Evolutionary conservation across 2,888 invertebrate species (phyloP), one percentile per base, ranked within the genome.

Genomic region (Scaeva pyrastri): DNA sequence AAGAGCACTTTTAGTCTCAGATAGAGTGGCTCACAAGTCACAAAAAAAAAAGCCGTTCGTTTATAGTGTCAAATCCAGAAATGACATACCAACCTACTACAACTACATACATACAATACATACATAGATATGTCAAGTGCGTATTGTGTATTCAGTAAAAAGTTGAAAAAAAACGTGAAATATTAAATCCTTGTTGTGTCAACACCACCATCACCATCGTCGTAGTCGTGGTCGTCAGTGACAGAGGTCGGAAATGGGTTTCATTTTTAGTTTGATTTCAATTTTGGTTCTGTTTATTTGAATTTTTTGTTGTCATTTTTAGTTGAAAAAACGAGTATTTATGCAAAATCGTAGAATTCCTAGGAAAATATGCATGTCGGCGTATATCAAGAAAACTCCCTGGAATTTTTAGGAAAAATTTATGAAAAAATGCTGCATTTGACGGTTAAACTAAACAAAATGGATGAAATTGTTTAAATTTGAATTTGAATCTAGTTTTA

Each of bases 171-270:
- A 31, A 39, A 39, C 12, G 50, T 58, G 41, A 77, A 77, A 77
- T 77, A 77, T 82, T 70, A 64, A 82, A 68, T 41, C 68, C 43
- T 58, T 52, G 19, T 77, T 68, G 56, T 77, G 77, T 82, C 77
- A 77, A 60, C 83, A 62, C 60, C 72, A 66, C 26, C 73, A 60
- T 48, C 14, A 14, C 2, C 31, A 26, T 6, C 26, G 6, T 4
- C 31, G 31, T n/a, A n/a, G 8, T 8, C 31, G 31, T 31, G 4
- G 0, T 21, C 56, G 77, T 71, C 76, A 82, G 39, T 68, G 82
- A 83, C 78, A 83, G 71, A 45, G 56, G 73, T 73, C 73, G 83
- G 77, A 78, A 78, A 73, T 83, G 77, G 77, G 73, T 73, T 77
- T 73, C 52, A 52, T 68, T 73, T 78, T 73, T 41, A 58, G 64